phyloP scores from a whole-genome alignment of 2,797 vertebrate species.

The Lerista edwardsae region DNA sequence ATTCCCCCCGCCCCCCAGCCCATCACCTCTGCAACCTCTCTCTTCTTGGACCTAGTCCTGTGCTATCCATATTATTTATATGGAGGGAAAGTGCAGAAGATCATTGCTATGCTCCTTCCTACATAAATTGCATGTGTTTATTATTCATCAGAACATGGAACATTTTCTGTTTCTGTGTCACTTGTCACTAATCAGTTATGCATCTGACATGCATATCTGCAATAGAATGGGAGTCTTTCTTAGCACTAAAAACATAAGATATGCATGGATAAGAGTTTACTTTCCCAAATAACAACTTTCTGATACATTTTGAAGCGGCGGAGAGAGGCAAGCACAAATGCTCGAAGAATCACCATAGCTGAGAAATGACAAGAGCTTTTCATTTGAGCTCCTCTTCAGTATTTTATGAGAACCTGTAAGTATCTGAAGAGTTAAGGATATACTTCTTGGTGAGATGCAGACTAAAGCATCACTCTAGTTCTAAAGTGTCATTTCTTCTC shows the following conservation, averaged over 20 bases:
- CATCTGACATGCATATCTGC: constrained; percentile 74
- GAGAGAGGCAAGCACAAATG: constrained; percentile 65
- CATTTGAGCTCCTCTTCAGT: constrained; percentile 63
- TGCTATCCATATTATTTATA: constrained; percentile 62
- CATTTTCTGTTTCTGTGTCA: constrained; percentile 78
- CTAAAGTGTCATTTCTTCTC: constrained; percentile 66
- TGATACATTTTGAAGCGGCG: constrained; percentile 74
- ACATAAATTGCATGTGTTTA: constrained; percentile 70
- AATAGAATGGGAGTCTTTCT: constrained; percentile 71
- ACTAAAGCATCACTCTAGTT: constrained; percentile 70
- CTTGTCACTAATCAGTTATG: constrained; percentile 79
- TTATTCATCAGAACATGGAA: constrained; percentile 72
- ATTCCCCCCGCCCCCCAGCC: not conserved
- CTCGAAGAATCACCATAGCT: constrained; percentile 73
- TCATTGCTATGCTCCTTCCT: constrained; percentile 57
- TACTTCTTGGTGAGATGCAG: constrained; percentile 68
- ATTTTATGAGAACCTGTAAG: constrained; percentile 76
- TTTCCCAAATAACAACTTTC: constrained; percentile 72
- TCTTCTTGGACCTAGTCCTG: constrained; percentile 28
- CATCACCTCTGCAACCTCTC: not conserved
- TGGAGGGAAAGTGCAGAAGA: constrained; percentile 56
- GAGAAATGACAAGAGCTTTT: constrained; percentile 76
- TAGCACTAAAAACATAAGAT: constrained; percentile 72
- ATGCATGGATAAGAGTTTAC: constrained; percentile 76
- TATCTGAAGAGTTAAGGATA: constrained; percentile 76